These are phyloP conservation scores for Eubasilissa splendida DNA, from an alignment of 2,888 invertebrate genomes.

Conservation along the genomic window DNA sequence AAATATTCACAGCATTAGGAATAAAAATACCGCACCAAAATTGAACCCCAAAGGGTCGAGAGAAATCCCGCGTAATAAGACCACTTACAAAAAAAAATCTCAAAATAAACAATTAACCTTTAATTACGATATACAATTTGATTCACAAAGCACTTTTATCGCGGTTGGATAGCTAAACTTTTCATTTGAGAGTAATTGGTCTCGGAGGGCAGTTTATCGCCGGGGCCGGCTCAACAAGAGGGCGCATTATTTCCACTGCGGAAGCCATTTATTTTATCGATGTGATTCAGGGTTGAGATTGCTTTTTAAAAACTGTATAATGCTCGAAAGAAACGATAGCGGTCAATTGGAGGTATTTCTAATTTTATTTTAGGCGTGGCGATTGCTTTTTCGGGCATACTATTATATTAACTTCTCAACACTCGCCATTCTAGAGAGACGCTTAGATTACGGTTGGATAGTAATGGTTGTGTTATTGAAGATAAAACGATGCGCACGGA, in stretches of 20 bases:
- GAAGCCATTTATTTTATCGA: conserved; percentile 51
- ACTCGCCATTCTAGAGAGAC: too few relatives aligned
- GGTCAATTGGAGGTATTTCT: conserved; percentile 5
- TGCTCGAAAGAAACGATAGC: conserved; percentile 18
- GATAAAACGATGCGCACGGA: too few relatives aligned
- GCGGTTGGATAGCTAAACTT: conserved; percentile 45
- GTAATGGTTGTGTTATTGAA: too few relatives aligned
- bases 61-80: too few relatives aligned
- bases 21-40: too few relatives aligned
- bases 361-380: background rate
- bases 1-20: too few relatives aligned
- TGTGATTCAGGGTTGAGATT: conserved; percentile 44
- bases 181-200: conserved; percentile 52
- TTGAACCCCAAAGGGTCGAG: too few relatives aligned
- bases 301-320: conserved; percentile 29
- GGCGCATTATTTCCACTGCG: conserved; percentile 43
- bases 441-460: too few relatives aligned
- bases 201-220: conserved; percentile 50
- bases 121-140: conserved; percentile 27
- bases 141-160: conserved; percentile 31
- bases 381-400: too few relatives aligned
- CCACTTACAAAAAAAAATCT: conserved; percentile 1
- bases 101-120: conserved; percentile 24
- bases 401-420: too few relatives aligned
- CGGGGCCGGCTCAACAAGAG: conserved; percentile 38